phyloP scores from a whole-genome alignment of 2,797 vertebrate species.

The Myiothlypis coronata region DNA sequence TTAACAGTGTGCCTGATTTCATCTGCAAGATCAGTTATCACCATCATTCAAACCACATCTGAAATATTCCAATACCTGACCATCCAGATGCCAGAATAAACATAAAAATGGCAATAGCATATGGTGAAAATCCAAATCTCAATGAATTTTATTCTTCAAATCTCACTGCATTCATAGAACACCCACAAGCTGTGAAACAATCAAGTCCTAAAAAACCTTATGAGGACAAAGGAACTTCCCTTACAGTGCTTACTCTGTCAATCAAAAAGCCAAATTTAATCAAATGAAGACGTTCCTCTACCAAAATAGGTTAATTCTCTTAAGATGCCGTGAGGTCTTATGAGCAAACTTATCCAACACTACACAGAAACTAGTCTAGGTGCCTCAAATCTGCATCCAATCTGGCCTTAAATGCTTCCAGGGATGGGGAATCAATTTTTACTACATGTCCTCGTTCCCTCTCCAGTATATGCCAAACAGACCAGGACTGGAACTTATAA shows the following conservation, averaged over 20 bases:
- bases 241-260: neutral
- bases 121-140: neutral
- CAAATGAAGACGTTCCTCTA: neutral
- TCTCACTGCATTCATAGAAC: neutral
- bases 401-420: neutral
- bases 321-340: neutral
- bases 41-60: neutral
- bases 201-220: neutral
- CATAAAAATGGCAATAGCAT: neutral
- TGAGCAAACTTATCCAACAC: rapidly evolving
- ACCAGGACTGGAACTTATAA: neutral
- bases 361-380: neutral
- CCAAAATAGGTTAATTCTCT: neutral
- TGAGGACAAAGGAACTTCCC: neutral
- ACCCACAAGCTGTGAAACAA: neutral
- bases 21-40: neutral
- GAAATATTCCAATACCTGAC: neutral
- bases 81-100: neutral
- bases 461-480: neutral
- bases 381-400: neutral
- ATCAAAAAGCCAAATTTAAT: neutral
- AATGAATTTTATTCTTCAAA: neutral
- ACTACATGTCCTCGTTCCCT: neutral
- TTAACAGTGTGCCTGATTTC: neutral
- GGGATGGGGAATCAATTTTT: neutral